phyloP scores from a whole-genome alignment of 2,888 invertebrate species.

The Crematogaster levior region DNA sequence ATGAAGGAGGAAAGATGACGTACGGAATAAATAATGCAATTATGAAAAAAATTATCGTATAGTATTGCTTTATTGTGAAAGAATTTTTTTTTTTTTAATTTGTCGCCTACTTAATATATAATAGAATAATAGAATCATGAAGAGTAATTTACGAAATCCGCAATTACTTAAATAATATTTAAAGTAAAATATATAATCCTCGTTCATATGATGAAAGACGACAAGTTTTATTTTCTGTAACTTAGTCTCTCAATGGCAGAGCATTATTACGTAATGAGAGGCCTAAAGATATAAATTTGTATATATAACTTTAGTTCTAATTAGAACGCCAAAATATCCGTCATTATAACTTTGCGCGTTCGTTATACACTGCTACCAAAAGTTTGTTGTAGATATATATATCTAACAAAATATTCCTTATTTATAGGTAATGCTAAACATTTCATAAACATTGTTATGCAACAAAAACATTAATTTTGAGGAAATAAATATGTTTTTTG shows the following conservation, averaged over 20 bases:
- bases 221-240: not conserved
- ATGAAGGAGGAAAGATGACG: not conserved
- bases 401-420: not conserved
- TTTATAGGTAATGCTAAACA: not conserved
- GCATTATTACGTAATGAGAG: not conserved
- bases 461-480: not conserved
- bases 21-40: not conserved
- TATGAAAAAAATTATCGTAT: not conserved
- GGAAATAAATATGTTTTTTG: not conserved
- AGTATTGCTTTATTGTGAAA: not conserved
- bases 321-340: constrained; percentile 6
- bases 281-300: not conserved
- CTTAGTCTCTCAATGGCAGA: not conserved
- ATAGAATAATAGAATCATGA: not conserved
- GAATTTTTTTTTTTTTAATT: not conserved
- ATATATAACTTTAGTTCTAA: not conserved
- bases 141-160: not conserved
- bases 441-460: not conserved
- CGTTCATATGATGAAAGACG: not conserved
- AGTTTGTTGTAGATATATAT: constrained; percentile 2
- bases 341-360: constrained; percentile 9
- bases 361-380: not conserved
- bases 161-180: not conserved
- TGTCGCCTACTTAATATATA: not conserved
- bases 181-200: not conserved